Percentiles rank a stretch among this genome's conserved stretches.
Evolutionary conservation across 2,797 vertebrate genomes (phyloP).

Genomic region (Alosa sapidissima): DNA sequence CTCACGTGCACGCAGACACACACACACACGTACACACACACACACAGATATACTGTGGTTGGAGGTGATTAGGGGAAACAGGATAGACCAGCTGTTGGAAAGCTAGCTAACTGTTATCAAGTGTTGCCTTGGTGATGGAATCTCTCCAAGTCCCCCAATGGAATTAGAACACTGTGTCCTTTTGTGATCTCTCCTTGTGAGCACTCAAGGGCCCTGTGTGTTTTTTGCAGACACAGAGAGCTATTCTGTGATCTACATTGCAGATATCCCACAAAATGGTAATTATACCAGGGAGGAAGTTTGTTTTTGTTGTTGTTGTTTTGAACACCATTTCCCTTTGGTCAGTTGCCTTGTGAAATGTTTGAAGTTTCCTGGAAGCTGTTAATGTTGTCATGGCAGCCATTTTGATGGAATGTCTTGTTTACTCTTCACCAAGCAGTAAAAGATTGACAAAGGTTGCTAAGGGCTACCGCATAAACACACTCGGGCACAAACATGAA

Average conservation of each 20-base stretch:
- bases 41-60: neutral
- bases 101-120: conserved; percentile 53
- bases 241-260: neutral
- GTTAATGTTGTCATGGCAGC: conserved; percentile 24
- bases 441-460: conserved; percentile 12
- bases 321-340: neutral
- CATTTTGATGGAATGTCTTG: conserved; percentile 14
- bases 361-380: conserved; percentile 14
- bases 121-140: conserved; percentile 56
- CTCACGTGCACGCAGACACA: neutral
- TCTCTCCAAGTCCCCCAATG: conserved; percentile 26
- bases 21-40: neutral
- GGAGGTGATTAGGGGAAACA: conserved; percentile 52
- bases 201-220: conserved; percentile 39
- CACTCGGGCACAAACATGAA: neutral
- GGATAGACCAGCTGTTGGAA: conserved; percentile 53
- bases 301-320: neutral
- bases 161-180: conserved; percentile 25
- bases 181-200: conserved; percentile 35
- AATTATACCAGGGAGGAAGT: neutral
- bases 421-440: neutral
- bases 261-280: neutral
- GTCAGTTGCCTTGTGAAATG: neutral
- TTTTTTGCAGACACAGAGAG: neutral
- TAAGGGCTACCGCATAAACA: neutral